A percentile compares a stretch with the other conserved stretches of the same genome.
Evolutionary conservation across 1,140 invertebrate genomes (phyloP).

Genomic region (Aphidius gifuensis): DNA sequence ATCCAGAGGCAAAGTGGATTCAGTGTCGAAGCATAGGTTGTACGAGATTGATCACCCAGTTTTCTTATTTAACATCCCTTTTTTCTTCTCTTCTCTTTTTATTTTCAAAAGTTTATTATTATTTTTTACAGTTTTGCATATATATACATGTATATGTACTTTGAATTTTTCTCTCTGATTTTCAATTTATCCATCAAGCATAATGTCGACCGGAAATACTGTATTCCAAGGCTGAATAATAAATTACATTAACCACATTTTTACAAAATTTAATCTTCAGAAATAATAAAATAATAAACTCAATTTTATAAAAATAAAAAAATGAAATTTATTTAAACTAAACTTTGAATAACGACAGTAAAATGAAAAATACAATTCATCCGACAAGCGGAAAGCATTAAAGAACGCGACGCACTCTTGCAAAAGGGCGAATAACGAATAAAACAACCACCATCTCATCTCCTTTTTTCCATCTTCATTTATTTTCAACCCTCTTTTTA

Average conservation of each 20-base stretch:
- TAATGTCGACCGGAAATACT: constrained; percentile 26
- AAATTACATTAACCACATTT: no score
- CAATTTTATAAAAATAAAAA: no score
- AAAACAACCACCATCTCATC: constrained; percentile 14
- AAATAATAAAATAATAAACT: no score
- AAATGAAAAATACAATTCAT: constrained; percentile 25
- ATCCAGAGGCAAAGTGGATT: constrained; percentile 22
- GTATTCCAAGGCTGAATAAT: neutral
- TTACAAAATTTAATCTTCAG: no score
- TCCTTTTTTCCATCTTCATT: constrained; percentile 9
- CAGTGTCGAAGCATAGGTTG: constrained; percentile 34
- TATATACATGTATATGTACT: no score
- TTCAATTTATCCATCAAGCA: constrained; percentile 33
- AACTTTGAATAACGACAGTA: no score
- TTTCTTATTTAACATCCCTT: constrained; percentile 36
- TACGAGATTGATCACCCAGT: constrained; percentile 43
- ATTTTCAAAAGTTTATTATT: neutral
- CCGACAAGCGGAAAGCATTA: constrained; percentile 39
- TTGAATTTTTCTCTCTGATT: constrained; percentile 39
- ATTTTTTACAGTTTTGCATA: neutral
- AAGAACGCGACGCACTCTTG: constrained; percentile 13
- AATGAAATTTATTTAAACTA: no score
- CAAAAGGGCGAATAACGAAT: constrained; percentile 28
- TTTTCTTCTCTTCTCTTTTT: constrained; percentile 9
- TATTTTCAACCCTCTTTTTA: no score